Conservation (phyloP, 2,113 vertebrate genomes). For the Bambusicola thoracicus region DNA sequence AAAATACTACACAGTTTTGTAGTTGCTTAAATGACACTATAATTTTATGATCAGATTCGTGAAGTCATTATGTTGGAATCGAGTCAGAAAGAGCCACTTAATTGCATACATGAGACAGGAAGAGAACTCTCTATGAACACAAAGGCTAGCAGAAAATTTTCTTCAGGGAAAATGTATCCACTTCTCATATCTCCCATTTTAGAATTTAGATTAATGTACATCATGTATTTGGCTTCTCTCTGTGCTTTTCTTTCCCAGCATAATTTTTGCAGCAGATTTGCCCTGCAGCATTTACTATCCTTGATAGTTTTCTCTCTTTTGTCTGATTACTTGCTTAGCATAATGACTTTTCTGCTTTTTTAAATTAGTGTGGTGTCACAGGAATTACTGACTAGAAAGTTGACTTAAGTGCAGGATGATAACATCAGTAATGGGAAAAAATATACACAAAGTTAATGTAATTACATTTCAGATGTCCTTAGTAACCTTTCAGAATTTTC, state of each 20-base stretch:
- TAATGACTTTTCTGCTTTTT: slow-evolving; percentile 32
- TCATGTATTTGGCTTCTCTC: slow-evolving; percentile 54
- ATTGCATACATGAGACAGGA: neutral
- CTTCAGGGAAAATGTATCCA: slow-evolving; percentile 25
- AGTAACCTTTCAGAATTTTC: neutral
- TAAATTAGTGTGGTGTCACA: slow-evolving; percentile 2
- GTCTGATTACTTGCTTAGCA: slow-evolving; percentile 45
- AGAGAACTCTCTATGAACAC: neutral
- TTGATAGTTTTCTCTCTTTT: slow-evolving; percentile 48
- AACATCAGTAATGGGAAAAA: neutral
- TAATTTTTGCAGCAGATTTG: slow-evolving; percentile 55
- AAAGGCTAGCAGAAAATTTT: slow-evolving; percentile 2
- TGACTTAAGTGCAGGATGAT: neutral
- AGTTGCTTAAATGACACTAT: neutral
- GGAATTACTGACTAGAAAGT: slow-evolving; percentile 15
- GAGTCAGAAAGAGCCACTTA: neutral
- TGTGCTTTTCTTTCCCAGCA: slow-evolving; percentile 43
- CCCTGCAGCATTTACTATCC: slow-evolving; percentile 55
- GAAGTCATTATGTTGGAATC: neutral
- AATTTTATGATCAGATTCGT: neutral
- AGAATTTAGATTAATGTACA: slow-evolving; percentile 41
- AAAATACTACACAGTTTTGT: neutral
- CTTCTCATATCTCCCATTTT: slow-evolving; percentile 26
- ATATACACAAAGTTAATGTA: neutral
- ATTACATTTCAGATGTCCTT: neutral